Conservation (phyloP, 2,888 invertebrate species). For the Agonopterix heracliana region DNA sequence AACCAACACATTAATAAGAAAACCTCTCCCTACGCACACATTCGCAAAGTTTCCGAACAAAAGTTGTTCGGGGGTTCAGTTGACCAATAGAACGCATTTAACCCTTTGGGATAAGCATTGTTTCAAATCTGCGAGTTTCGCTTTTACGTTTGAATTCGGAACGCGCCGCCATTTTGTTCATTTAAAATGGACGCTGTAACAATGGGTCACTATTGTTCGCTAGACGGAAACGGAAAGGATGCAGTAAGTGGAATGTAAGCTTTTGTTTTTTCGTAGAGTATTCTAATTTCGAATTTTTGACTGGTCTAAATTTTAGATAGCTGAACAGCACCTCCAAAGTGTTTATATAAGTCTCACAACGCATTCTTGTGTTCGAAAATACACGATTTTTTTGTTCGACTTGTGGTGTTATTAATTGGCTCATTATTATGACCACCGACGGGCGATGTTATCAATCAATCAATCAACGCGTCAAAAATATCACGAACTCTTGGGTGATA, state of each 20-base stretch:
- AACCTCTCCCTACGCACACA: conserved; percentile 28
- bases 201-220: conserved; percentile 67
- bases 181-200: conserved; percentile 73
- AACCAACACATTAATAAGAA: conserved; percentile 5
- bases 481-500: too few relatives aligned
- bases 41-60: conserved; percentile 24
- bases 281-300: background rate
- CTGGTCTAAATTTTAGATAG: too few relatives aligned
- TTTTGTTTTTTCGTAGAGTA: conserved; percentile 51
- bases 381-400: too few relatives aligned
- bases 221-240: conserved; percentile 43
- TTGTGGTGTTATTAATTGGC: too few relatives aligned
- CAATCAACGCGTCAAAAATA: too few relatives aligned
- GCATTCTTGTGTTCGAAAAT: too few relatives aligned
- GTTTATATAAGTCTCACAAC: too few relatives aligned
- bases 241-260: conserved; percentile 44
- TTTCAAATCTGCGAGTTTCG: conserved; percentile 60
- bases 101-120: conserved; percentile 67
- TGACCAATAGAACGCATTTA: conserved; percentile 74
- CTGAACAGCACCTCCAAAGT: too few relatives aligned
- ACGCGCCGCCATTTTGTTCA: conserved; percentile 69
- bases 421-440: too few relatives aligned
- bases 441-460: too few relatives aligned
- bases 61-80: conserved; percentile 44
- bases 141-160: conserved; percentile 47